phyloP scores from a whole-genome alignment of 1,140 invertebrate species.

The Mycetomoellerius zeteki region DNA sequence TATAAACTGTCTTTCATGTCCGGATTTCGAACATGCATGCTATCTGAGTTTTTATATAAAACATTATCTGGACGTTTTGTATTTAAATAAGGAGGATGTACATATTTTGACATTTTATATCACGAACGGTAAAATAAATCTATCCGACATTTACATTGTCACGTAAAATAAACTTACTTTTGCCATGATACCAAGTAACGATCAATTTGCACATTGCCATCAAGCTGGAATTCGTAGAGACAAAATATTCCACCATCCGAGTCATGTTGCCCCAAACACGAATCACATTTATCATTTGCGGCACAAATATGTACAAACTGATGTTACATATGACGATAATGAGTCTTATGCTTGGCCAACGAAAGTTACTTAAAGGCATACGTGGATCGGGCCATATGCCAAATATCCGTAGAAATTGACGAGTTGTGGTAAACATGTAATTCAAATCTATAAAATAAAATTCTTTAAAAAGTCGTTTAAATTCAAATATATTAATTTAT shows the following conservation, averaged over 20 bases:
- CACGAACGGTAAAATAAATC: background rate
- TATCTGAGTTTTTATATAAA: no score
- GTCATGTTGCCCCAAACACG: background rate
- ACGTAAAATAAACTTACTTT: background rate
- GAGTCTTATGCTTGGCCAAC: background rate
- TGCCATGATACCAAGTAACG: background rate
- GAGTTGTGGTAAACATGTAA: background rate
- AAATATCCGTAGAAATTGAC: constrained; percentile 2
- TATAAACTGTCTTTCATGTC: no score
- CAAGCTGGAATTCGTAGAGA: background rate
- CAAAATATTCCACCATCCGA: background rate
- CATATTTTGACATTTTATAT: background rate
- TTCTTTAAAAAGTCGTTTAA: background rate
- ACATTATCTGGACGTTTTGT: no score
- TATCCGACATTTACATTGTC: background rate
- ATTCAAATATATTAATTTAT: background rate
- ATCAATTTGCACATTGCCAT: constrained; percentile 5
- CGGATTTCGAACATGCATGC: no score
- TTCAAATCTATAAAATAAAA: constrained; percentile 22
- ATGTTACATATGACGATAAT: background rate
- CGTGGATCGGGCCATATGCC: constrained; percentile 38
- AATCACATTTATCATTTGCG: background rate
- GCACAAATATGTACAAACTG: background rate
- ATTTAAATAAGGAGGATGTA: no score
- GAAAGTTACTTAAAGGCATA: background rate